Evolutionary conservation across 2,113 vertebrate species (phyloP), one percentile per base, ranked within the genome.

Genomic region (Chamaetylas fuelleborni): DNA sequence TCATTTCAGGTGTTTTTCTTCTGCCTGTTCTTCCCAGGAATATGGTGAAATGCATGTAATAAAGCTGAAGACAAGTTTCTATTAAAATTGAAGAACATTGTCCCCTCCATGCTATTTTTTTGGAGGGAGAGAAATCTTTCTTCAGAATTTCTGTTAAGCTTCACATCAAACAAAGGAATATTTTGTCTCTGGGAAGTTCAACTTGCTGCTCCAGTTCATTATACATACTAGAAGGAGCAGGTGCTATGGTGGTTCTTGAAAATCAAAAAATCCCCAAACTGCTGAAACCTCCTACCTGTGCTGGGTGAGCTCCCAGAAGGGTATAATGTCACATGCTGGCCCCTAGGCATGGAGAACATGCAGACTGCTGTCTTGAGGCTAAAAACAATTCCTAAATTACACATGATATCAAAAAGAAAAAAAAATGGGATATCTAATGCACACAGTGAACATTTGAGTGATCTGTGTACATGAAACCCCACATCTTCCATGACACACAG

Each of bases 321-420:
- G 6, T 28, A 4, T 12, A 1, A 0, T 5, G 14, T 22, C 31
- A 28, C 12, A 3, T 23, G 33, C n/a, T 50, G 24, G 3, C 51
- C 45, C 16, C 42, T 36, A 3, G 2, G 9, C 19, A 22, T 1
- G 6, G 7, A 23, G 36, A 73, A 42, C 36, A 34, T 38, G 36
- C 31, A 42, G 25, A 19, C 17, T 34, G 18, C 14, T 40, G 16
- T 66, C 23, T 82, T 57, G 33, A 82, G 50, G 8, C 23, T 88
- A 28, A 60, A 69, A 88, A 6, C 4, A 61, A 48, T 11, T 18
- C n/a, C n/a, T 29, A 53, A 81, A 84, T 62, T 81, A 20, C 18
- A 19, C 4, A 7, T 5, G 3, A 33, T 20, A 5, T 71, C 53
- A 84, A 77, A 4, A 72, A 40, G 54, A 72, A 40, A 58, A 45